Base-by-base conservation (phyloP, 2,113 vertebrate genomes). In the Elachura formosa region DNA sequence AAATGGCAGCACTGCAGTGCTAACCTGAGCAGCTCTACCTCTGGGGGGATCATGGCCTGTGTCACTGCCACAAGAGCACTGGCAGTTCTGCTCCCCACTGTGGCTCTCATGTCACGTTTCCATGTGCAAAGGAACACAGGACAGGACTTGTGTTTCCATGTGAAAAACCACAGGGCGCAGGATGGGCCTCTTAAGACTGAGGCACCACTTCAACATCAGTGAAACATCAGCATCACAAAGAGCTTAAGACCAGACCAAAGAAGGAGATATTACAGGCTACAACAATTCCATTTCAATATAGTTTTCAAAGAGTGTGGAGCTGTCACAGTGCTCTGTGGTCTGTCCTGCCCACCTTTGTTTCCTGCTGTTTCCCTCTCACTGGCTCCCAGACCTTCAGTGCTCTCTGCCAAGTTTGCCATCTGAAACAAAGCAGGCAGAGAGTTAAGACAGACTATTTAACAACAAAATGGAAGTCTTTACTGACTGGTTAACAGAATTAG, bases 311-410 rank as follows among this genome's bases (percentile, higher is more conserved):
- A 91, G 43, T 20, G 1, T 80, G 68, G 51, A 94, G 36, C 72
- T 78, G 68, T 26, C 73, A 80, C 21, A 93, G 81, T 4, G 13
- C 84, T 72, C 68, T 20, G 52, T 4, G 45, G 4, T 73, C 55
- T 73, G 45, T 66, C 43, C 64, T 80, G 92, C 90, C 48, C 95
- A 97, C 96, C 92, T 94, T 97, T 96, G 92, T 41, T 94, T 76
- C 56, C 93, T 31, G 43, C 59, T 40, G 90, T 61, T 89, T 95
- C 97, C 87, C 69, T 78, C 77, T 78, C 86, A 51, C 34, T 88
- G 3, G 24, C n/a, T 93, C 62, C 89, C 59, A 87, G 58, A 69
- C 87, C 67, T 87, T 91, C 95, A 59, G 62, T 10, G 73, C 51
- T 89, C 72, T 95, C 58, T 62, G 89, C 51, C 82, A 96, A 51